Evolutionary conservation across 37 sponge, comb jelly and placozoan species (phyloP), one percentile per base, ranked within the genome.

Genomic region (Mnemiopsis leidyi): DNA sequence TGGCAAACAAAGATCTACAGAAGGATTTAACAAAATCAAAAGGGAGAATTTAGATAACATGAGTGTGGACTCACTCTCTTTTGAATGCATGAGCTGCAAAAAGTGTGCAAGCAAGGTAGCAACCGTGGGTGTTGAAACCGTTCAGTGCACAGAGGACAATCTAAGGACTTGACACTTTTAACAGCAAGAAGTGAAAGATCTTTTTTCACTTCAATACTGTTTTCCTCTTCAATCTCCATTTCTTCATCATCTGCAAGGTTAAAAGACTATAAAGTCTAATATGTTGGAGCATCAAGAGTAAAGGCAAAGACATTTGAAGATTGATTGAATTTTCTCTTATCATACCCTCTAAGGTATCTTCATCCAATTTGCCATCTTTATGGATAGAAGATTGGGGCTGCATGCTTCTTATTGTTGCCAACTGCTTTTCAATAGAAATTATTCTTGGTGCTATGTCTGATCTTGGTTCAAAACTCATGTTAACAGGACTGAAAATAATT

Each of bases 11-110:
- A n/a, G n/a, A n/a, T n/a, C n/a, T n/a, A n/a, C n/a, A n/a, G n/a
- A n/a, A n/a, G n/a, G n/a, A n/a, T n/a, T n/a, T n/a, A n/a, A n/a
- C n/a, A n/a, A n/a, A n/a, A n/a, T n/a, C n/a, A n/a, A n/a, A n/a
- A n/a, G n/a, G n/a, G n/a, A n/a, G n/a, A n/a, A n/a, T n/a, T n/a
- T n/a, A n/a, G n/a, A n/a, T n/a, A n/a, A n/a, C n/a, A n/a, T n/a
- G n/a, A n/a, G n/a, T n/a, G n/a, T n/a, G n/a, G n/a, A 48, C 79
- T 77, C 32, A 77, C 79, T 77, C 79, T 77, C 18, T 77, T 77
- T 36, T 77, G 79, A 34, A 77, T 77, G 36, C 79, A 77, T 32
- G 79, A 77, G 32, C 79, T 77, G 79, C 79, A 77, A 34, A 77
- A 77, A 1, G 79, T 32, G 36, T 77, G 79, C 35, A 77, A 3